These are phyloP conservation scores for Mormoops blainvillei DNA, from an alignment of 2,113 vertebrate genomes.

Conservation along the genomic window DNA sequence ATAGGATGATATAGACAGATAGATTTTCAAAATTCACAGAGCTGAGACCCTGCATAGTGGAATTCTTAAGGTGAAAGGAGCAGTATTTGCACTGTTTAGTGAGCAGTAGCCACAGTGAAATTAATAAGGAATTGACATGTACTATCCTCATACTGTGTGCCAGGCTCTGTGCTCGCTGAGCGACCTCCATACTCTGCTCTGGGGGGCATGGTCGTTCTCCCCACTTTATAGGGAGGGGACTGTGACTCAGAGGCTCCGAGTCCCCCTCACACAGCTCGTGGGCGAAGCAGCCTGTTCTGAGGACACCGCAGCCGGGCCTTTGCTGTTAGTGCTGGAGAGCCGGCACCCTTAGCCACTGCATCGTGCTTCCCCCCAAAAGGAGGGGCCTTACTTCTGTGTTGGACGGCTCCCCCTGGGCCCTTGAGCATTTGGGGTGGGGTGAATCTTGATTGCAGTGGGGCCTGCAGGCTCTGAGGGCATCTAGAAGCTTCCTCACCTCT, in stretches of 20 bases:
- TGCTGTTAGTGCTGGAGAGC: fast-evolving
- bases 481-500: fast-evolving
- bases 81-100: fast-evolving
- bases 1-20: background rate
- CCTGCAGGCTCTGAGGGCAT: fast-evolving
- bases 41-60: background rate
- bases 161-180: background rate
- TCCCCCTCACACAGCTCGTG: fast-evolving
- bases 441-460: fast-evolving
- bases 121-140: fast-evolving
- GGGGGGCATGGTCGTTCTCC: fast-evolving
- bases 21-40: background rate
- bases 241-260: fast-evolving
- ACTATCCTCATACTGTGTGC: fast-evolving
- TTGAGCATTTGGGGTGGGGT: fast-evolving
- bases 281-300: fast-evolving
- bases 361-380: fast-evolving
- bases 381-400: too few relatives aligned
- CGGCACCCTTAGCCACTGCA: fast-evolving
- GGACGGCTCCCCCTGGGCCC: background rate
- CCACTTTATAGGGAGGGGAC: background rate
- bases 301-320: background rate
- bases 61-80: too few relatives aligned
- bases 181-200: fast-evolving
- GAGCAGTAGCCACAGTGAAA: fast-evolving